These are phyloP conservation scores for Collichthys lucidus DNA, from an alignment of 2,113 vertebrate genomes.

Conservation along the genomic window DNA sequence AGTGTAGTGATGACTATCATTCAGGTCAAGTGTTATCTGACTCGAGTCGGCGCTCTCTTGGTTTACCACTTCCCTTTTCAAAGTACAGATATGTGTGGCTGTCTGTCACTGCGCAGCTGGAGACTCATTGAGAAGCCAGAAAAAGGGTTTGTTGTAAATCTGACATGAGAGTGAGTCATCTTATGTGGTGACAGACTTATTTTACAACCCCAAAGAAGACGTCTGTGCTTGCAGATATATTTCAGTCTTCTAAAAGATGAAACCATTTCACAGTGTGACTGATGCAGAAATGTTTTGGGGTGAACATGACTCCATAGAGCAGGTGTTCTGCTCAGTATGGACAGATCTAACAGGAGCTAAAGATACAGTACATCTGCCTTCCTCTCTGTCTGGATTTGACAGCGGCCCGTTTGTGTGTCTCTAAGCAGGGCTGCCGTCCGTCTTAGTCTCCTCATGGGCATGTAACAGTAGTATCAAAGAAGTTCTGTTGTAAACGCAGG, in stretches of 20 bases:
- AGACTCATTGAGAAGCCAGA: neutral
- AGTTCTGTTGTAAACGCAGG: slow-evolving; percentile 59
- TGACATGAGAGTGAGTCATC: neutral
- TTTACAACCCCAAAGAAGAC: neutral
- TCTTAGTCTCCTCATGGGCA: slow-evolving; percentile 23
- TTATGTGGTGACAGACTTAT: neutral
- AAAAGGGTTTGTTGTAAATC: neutral
- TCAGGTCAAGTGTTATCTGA: neutral
- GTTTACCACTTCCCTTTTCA: neutral
- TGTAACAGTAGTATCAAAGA: slow-evolving; percentile 54
- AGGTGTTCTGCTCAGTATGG: neutral
- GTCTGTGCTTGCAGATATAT: neutral
- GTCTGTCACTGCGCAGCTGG: neutral
- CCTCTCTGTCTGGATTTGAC: slow-evolving; percentile 20
- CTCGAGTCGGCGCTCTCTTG: neutral
- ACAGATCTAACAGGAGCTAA: slow-evolving; percentile 39
- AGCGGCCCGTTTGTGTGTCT: slow-evolving; percentile 21
- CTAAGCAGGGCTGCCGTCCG: neutral
- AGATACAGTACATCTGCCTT: slow-evolving; percentile 24
- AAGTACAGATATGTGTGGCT: too few relatives aligned
- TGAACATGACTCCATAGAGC: slow-evolving; percentile 15
- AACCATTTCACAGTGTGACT: slow-evolving; percentile 52
- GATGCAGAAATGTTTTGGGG: slow-evolving; percentile 25
- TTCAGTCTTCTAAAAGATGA: neutral
- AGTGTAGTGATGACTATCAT: too few relatives aligned